phyloP scores from a whole-genome alignment of 53 echinoderm and acorn worm genomes.

The Actinopyga echinites region DNA sequence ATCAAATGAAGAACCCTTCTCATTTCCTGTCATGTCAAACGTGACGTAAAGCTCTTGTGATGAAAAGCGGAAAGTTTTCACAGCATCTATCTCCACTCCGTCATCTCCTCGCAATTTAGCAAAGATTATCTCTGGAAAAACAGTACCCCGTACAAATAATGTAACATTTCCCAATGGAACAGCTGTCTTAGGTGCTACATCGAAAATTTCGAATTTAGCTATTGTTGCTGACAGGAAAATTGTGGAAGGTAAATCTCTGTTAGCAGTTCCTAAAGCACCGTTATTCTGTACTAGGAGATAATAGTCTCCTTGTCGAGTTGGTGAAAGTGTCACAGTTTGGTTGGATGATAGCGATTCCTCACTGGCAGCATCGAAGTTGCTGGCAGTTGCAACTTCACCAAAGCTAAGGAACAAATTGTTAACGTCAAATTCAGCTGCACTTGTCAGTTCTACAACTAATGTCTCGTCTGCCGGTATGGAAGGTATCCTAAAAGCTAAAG shows the following conservation, averaged over 20 bases:
- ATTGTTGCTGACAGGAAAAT: constrained; percentile 3
- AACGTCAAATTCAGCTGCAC: constrained; percentile 8
- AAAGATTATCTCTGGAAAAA: constrained; percentile 20
- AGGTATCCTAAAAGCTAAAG: constrained; percentile 3
- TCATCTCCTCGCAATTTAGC: not conserved
- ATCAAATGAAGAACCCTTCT: not conserved
- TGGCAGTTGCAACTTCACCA: constrained; percentile 12
- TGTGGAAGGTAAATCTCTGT: not conserved
- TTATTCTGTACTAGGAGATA: constrained; percentile 33
- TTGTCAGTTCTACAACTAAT: not conserved
- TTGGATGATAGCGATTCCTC: constrained; percentile 12
- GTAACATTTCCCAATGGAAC: constrained; percentile 22
- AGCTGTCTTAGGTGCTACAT: not conserved
- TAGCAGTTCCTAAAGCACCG: not conserved
- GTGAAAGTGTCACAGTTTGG: constrained; percentile 4
- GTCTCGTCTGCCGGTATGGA: constrained; percentile 14
- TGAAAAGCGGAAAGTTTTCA: constrained; percentile 10
- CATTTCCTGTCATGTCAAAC: not conserved
- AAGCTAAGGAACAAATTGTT: constrained; percentile 26
- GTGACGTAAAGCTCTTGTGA: constrained; percentile 30
- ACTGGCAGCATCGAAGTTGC: constrained; percentile 21
- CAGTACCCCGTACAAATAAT: constrained; percentile 10
- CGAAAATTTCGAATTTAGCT: constrained; percentile 16
- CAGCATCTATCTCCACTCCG: not conserved
- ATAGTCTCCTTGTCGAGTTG: constrained; percentile 31